A percentile compares a stretch with the other conserved stretches of the same genome.
phyloP scores from a whole-genome alignment of 2,888 invertebrate species.

The Rhagophthalmus giganteus region DNA sequence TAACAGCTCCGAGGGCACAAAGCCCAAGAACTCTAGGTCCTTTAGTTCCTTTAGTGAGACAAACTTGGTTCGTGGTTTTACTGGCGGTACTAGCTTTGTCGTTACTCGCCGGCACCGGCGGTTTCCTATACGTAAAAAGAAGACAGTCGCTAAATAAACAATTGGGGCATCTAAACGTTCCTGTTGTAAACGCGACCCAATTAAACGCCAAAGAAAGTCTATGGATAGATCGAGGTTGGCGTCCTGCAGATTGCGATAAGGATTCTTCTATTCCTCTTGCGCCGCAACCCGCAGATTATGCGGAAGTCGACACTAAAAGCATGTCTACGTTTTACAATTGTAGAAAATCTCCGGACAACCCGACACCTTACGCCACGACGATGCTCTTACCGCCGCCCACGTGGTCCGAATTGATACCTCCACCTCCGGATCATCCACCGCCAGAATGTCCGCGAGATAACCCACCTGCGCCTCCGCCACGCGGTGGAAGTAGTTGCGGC shows the following conservation, averaged over 20 bases:
- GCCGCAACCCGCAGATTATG: conserved; percentile 64
- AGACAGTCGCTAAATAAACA: conserved; percentile 63
- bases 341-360: conserved; percentile 67
- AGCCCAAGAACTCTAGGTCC: conserved; percentile 53
- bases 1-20: conserved; percentile 65
- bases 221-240: conserved; percentile 73
- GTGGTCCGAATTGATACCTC: conserved; percentile 63
- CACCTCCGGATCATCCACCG: conserved; percentile 65
- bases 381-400: conserved; percentile 61
- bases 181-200: conserved; percentile 54
- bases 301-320: conserved; percentile 67
- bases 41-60: conserved; percentile 59
- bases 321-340: conserved; percentile 73
- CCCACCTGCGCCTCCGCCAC: conserved; percentile 49
- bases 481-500: conserved; percentile 49
- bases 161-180: conserved; percentile 67
- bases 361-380: conserved; percentile 75
- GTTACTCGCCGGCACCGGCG: conserved; percentile 51
- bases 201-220: conserved; percentile 63
- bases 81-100: conserved; percentile 62
- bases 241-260: conserved; percentile 65
- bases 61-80: conserved; percentile 75
- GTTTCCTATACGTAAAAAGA: conserved; percentile 61
- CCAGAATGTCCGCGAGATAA: conserved; percentile 57
- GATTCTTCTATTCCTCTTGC: conserved; percentile 66